Conservation (phyloP, 2,888 invertebrate species). For the Drosophila greeni region DNA sequence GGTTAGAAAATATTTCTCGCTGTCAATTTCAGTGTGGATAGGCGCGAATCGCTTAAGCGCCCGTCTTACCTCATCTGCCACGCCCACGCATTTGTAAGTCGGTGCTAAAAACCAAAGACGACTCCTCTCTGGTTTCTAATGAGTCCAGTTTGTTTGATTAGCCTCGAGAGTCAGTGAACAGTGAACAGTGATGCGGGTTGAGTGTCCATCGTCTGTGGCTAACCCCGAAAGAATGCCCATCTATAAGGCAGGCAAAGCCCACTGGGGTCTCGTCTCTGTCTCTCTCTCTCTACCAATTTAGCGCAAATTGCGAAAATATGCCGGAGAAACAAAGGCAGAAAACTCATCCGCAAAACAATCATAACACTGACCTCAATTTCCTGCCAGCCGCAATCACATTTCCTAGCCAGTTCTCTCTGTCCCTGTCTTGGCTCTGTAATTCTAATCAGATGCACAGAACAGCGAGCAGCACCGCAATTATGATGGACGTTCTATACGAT, state of each 20-base stretch:
- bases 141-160: constrained; percentile 37
- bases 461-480: constrained; percentile 59
- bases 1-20: constrained; percentile 64
- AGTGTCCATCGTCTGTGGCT: constrained; percentile 7
- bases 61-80: constrained; percentile 50
- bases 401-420: constrained; percentile 44
- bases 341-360: constrained; percentile 72
- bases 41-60: constrained; percentile 47
- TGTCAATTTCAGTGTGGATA: constrained; percentile 53
- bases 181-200: constrained; percentile 20
- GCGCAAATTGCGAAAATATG: constrained; percentile 52
- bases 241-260: neutral
- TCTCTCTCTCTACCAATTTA: constrained; percentile 49
- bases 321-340: constrained; percentile 49
- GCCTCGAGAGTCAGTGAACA: constrained; percentile 20
- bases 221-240: constrained; percentile 25
- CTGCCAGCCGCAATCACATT: constrained; percentile 71
- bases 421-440: constrained; percentile 43
- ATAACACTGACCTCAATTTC: constrained; percentile 73
- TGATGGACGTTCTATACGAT: constrained; percentile 47
- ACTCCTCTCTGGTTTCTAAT: constrained; percentile 25
- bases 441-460: constrained; percentile 65
- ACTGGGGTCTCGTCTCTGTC: constrained; percentile 34
- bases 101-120: constrained; percentile 21
- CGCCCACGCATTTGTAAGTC: constrained; percentile 63